Conservation (phyloP, 2,888 invertebrate species). For the Caenorhabditis panamensis region DNA sequence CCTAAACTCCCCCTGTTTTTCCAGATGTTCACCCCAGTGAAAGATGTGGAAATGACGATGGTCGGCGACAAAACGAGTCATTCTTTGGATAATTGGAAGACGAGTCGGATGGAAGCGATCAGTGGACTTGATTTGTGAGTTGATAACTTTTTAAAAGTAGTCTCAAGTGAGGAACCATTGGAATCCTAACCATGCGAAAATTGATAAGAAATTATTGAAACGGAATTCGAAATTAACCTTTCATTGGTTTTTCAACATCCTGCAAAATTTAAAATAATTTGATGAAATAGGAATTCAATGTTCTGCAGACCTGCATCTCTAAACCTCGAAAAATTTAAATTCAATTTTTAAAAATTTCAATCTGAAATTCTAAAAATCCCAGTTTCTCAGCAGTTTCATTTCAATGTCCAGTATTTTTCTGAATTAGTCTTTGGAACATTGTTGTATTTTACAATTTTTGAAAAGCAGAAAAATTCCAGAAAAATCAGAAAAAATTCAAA, state of each 20-base stretch:
- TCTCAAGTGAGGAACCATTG: not conserved
- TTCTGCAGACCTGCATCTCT: too few species aligned
- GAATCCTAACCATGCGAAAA: too few species aligned
- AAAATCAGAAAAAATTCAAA: too few species aligned
- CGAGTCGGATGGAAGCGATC: slow-evolving; percentile 4
- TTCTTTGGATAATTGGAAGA: slow-evolving; percentile 46
- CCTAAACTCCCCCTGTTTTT: not conserved
- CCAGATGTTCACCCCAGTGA: slow-evolving; percentile 43
- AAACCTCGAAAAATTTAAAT: too few species aligned
- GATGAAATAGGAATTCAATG: not conserved
- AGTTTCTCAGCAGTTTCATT: too few species aligned
- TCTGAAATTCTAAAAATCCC: too few species aligned
- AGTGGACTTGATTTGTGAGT: slow-evolving; percentile 24
- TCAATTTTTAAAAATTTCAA: too few species aligned
- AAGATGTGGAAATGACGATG: slow-evolving; percentile 13
- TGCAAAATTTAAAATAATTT: not conserved
- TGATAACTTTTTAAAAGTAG: not conserved
- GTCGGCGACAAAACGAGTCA: slow-evolving; percentile 41
- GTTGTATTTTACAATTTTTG: too few species aligned
- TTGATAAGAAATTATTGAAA: not conserved
- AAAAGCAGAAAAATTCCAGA: too few species aligned
- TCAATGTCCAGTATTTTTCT: too few species aligned
- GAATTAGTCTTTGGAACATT: too few species aligned
- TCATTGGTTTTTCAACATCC: not conserved
- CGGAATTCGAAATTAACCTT: not conserved